Percentiles rank a stretch among this genome's conserved stretches.
phyloP scores from a whole-genome alignment of 2,113 vertebrate species.

The Morone chrysops region DNA sequence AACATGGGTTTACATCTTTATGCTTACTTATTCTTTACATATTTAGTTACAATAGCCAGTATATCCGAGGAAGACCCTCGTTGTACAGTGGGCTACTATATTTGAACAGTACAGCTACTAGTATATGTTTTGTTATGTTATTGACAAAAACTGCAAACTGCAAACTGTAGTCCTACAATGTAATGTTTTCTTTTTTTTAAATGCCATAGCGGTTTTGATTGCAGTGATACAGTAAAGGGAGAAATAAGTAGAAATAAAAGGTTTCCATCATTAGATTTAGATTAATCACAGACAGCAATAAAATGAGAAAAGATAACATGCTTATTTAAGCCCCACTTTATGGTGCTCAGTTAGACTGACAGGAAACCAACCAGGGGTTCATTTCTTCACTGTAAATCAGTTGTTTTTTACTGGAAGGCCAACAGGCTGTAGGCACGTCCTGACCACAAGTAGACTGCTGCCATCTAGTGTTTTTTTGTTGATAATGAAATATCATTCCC shows the following conservation, averaged over 20 bases:
- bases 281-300: not conserved
- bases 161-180: no score
- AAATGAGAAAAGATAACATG: not conserved
- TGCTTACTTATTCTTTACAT: not conserved
- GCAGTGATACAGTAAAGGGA: not conserved
- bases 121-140: not conserved
- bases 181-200: not conserved
- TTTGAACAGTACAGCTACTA: no score
- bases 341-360: not conserved
- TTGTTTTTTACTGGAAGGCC: not conserved
- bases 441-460: conserved; percentile 40
- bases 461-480: conserved; percentile 60
- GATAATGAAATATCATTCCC: not conserved
- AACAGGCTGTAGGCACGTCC: not conserved
- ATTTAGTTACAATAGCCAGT: no score
- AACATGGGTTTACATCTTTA: not conserved
- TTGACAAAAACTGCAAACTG: not conserved
- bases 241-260: no score
- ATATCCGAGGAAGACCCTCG: not conserved
- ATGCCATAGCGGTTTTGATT: not conserved
- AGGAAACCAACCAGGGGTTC: not conserved
- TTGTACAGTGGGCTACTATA: not conserved
- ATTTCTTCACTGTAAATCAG: not conserved
- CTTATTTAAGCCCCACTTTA: not conserved
- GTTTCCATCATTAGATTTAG: not conserved